A percentile compares a stretch with the other conserved stretches of the same genome.
phyloP scores from a whole-genome alignment of 2,113 vertebrate species.

The Carollia perspicillata region DNA sequence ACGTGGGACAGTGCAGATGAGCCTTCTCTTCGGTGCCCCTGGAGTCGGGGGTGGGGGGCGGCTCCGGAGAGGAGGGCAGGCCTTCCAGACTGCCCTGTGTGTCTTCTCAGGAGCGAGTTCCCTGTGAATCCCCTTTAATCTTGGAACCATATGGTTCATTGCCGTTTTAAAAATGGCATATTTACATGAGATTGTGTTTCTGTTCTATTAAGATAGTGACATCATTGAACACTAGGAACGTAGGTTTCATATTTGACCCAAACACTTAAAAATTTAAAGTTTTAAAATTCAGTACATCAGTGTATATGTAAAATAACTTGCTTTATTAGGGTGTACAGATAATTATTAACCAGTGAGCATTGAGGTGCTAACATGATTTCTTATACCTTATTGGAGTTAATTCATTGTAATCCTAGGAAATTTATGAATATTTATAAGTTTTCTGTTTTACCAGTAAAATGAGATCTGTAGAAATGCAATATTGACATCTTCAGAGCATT shows the following conservation, averaged over 20 bases:
- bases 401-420: slow-evolving; percentile 16
- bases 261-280: neutral
- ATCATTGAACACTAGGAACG: neutral
- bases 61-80: neutral
- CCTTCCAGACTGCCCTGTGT: neutral
- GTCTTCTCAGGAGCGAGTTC: neutral
- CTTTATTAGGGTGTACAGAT: slow-evolving; percentile 26
- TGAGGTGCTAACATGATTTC: slow-evolving; percentile 1
- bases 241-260: slow-evolving; percentile 27
- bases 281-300: slow-evolving; percentile 29
- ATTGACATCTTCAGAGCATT: neutral
- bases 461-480: neutral
- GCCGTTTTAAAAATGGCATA: neutral
- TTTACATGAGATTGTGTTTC: neutral
- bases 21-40: neutral
- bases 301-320: neutral
- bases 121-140: neutral
- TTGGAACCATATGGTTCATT: neutral
- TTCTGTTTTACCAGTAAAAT: neutral
- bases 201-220: neutral
- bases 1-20: neutral
- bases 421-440: neutral
- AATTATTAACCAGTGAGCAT: neutral
- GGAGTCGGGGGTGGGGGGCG: neutral
- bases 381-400: neutral